A percentile compares a stretch with the other conserved stretches of the same genome.
Evolutionary conservation across 2,797 vertebrate genomes (phyloP).

Genomic region (Rhynchonycteris naso): DNA sequence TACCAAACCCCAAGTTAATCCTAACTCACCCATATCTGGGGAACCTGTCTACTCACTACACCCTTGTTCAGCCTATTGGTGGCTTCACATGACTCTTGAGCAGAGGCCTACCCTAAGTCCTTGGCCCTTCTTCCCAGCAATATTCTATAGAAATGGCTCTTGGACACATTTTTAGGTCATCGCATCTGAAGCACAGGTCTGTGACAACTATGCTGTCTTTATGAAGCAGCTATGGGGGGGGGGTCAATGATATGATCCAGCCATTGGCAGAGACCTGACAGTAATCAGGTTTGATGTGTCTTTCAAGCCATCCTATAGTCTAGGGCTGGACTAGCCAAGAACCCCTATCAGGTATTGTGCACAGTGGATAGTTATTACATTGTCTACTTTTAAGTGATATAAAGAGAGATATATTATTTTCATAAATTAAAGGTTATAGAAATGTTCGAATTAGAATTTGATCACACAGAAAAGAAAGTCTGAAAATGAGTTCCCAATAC

Average conservation of each 20-base stretch:
- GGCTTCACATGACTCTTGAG: neutral
- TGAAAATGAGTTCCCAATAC: constrained; percentile 21
- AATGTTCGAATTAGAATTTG: constrained; percentile 23
- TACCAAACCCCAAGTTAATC: neutral
- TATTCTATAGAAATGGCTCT: neutral
- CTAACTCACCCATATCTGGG: neutral
- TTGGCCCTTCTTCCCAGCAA: neutral
- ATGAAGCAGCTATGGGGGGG: neutral
- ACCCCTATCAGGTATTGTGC: neutral
- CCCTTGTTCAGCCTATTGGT: neutral
- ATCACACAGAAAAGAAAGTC: constrained; percentile 31
- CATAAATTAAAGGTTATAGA: neutral
- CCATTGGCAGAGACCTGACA: neutral
- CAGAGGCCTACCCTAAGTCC: neutral
- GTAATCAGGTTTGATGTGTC: neutral
- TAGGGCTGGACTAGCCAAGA: neutral
- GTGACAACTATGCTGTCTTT: rapidly evolving
- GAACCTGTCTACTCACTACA: neutral
- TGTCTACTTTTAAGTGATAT: neutral
- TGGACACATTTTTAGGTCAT: neutral
- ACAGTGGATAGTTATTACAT: neutral
- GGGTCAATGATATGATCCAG: neutral
- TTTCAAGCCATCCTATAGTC: neutral
- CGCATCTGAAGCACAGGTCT: neutral
- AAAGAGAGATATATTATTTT: constrained; percentile 2